These are phyloP conservation scores for Penelope pileata DNA, from an alignment of 2,113 vertebrate genomes.

Conservation along the genomic window DNA sequence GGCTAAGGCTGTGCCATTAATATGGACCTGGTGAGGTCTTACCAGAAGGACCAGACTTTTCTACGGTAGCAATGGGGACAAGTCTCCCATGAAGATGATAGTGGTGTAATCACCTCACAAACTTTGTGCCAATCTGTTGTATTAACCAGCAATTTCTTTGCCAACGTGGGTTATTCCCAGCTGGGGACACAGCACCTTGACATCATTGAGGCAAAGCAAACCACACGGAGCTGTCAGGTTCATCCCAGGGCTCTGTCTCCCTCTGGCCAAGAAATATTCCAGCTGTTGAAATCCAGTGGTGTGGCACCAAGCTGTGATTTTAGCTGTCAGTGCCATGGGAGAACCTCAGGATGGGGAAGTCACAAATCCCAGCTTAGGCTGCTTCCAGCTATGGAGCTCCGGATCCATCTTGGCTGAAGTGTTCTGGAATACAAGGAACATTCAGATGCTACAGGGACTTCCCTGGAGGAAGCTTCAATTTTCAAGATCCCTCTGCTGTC, in stretches of 20 bases:
- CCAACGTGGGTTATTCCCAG: background rate
- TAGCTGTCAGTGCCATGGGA: accelerated
- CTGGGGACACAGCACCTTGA: background rate
- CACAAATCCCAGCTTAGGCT: background rate
- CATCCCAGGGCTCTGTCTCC: background rate
- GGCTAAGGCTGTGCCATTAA: background rate
- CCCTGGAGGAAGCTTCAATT: background rate
- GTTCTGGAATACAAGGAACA: accelerated
- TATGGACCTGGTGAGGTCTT: background rate
- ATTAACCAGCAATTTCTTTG: background rate
- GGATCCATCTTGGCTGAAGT: background rate
- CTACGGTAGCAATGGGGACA: too few relatives aligned
- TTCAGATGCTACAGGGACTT: background rate
- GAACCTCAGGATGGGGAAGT: background rate
- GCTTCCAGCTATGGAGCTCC: background rate
- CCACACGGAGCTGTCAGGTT: background rate
- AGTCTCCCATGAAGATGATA: background rate
- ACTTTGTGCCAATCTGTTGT: background rate
- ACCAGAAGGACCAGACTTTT: background rate
- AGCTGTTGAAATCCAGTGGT: background rate
- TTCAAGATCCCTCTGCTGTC: background rate
- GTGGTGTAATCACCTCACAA: accelerated
- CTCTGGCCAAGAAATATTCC: background rate
- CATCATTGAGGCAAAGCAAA: background rate
- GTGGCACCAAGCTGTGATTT: background rate